A percentile compares a stretch with the other conserved stretches of the same genome.
Conservation (phyloP, 2,888 invertebrate genomes). For the Protonemura montana region DNA sequence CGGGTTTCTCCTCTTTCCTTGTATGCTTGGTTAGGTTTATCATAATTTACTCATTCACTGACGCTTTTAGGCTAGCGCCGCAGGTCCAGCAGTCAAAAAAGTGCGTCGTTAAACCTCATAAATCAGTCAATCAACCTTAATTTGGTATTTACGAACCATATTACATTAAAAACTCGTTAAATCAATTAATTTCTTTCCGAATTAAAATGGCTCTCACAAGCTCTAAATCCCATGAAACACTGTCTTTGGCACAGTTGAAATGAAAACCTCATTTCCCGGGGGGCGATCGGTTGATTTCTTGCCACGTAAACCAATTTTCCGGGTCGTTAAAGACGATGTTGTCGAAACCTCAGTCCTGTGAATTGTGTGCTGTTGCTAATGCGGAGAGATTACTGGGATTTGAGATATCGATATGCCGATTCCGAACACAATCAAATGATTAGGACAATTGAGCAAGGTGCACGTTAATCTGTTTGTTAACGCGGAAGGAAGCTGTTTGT, state of each 20-base stretch:
- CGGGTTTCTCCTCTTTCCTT: too few relatives aligned
- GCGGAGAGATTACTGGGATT: not conserved
- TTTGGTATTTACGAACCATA: not conserved
- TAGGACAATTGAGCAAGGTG: not conserved
- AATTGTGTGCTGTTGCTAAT: not conserved
- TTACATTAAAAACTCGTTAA: not conserved
- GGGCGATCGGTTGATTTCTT: constrained; percentile 54
- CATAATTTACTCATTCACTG: too few relatives aligned
- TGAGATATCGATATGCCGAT: not conserved
- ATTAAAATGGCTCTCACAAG: not conserved
- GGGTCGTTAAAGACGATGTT: not conserved
- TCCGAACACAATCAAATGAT: not conserved
- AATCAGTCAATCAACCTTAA: too few relatives aligned
- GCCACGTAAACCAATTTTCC: constrained; percentile 36
- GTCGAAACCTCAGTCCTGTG: not conserved
- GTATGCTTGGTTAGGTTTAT: too few relatives aligned
- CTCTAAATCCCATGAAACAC: not conserved
- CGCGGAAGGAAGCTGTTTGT: not conserved
- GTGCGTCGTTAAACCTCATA: too few relatives aligned
- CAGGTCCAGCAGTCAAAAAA: too few relatives aligned
- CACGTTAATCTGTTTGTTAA: not conserved
- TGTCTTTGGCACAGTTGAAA: not conserved
- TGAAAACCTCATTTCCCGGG: not conserved
- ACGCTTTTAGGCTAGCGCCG: too few relatives aligned
- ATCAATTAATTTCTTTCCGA: not conserved